Base-by-base conservation (phyloP, 2,797 vertebrate genomes). In the Streptopelia turtur region DNA sequence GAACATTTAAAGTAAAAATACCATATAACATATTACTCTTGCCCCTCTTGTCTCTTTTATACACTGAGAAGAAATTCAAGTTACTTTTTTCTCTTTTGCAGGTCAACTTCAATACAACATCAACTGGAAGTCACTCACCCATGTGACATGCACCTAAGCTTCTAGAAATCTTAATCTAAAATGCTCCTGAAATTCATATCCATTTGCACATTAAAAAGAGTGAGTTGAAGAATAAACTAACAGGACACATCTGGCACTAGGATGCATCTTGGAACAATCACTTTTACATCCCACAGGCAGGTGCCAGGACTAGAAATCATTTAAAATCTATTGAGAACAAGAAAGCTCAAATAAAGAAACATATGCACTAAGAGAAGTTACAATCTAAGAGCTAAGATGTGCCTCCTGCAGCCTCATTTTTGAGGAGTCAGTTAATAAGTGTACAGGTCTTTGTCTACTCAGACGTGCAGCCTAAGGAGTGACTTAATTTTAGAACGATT, bases 81-180 rank as follows among this genome's bases (percentile, higher is more conserved):
- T 45, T 92, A 57, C 41, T 83, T 90, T 90, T 95, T 96, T 96
- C 87, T 95, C 92, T 96, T 95, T 91, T 96, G 95, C 95, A 95
- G 96, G 96, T 96, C 96, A 96, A 95, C 89, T 95, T 97, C 82
- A 96, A 92, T 94, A 96, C 83, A 77, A 31, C 18, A 83, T 94
- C 39, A 93, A 78, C n/a, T 92, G 79, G 78, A 94, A 92, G 83
- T 90, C 94, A 76, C 94, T 96, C 91, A 95, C 91, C 84, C 88
- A 35, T 93, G 96, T 94, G 95, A 90, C 94, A 97, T 97, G 96
- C 97, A 97, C 83, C 90, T 97, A 97, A 98, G 95, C 97, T 98
- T 97, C 97, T 97, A 98, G 97, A 98, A 97, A 77, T 91, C 84
- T 95, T 87, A 53, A 92, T 76, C 95, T 95, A 80, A 95, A 94